Evolutionary conservation across 2,113 vertebrate genomes (phyloP).

Genomic region (Heterochromis multidens): DNA sequence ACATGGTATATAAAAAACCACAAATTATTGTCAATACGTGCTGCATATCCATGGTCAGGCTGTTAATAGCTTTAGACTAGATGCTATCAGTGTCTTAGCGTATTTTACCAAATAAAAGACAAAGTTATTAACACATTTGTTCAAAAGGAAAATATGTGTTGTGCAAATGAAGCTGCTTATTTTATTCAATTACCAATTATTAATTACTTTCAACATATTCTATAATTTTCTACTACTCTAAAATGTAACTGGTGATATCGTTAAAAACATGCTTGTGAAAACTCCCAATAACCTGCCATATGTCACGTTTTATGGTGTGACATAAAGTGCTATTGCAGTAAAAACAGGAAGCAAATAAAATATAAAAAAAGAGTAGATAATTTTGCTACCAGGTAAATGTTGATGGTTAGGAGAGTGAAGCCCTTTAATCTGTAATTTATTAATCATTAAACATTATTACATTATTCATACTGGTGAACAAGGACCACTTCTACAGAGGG

Average conservation of each 20-base stretch:
- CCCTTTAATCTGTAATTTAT: slow-evolving; percentile 78
- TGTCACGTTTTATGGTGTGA: background rate
- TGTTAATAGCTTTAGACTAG: background rate
- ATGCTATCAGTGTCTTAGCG: background rate
- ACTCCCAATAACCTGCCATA: background rate
- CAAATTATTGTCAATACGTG: background rate
- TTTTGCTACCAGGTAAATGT: slow-evolving; percentile 43
- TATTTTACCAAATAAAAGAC: background rate
- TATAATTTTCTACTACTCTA: background rate
- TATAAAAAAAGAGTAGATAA: slow-evolving; percentile 3
- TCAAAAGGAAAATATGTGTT: background rate
- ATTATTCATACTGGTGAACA: slow-evolving; percentile 78
- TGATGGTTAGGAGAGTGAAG: slow-evolving; percentile 70
- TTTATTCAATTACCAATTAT: background rate
- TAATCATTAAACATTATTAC: slow-evolving; percentile 77
- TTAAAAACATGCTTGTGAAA: background rate
- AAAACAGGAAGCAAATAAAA: background rate
- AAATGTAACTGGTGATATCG: background rate
- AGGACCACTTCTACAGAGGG: slow-evolving; percentile 77
- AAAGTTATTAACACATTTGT: background rate
- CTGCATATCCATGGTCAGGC: background rate
- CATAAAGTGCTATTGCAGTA: background rate
- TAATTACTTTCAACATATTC: background rate
- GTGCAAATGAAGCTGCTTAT: background rate
- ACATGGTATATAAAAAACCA: background rate